Evolutionary conservation across 2,888 invertebrate genomes (phyloP).

Genomic region (Mimas tiliae): DNA sequence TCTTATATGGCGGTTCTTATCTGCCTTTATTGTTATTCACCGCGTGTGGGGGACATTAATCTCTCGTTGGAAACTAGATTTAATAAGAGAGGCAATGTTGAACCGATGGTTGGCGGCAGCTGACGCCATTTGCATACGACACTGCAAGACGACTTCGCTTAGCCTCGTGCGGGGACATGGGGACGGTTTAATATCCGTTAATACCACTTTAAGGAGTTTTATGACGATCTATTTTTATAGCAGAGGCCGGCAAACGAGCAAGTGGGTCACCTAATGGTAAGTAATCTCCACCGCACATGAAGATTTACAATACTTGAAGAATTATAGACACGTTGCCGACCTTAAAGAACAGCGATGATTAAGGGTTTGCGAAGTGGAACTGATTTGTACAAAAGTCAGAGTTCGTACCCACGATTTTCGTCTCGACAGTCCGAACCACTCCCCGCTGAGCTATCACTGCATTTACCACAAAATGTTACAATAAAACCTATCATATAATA

Average conservation of each 20-base stretch:
- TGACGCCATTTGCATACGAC: slow-evolving; percentile 26
- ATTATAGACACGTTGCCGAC: no score
- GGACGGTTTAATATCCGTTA: background rate
- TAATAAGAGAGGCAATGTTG: slow-evolving; percentile 32
- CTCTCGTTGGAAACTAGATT: slow-evolving; percentile 34
- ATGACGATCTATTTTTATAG: background rate
- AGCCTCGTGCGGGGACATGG: background rate
- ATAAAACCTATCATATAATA: background rate
- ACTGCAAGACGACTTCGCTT: slow-evolving; percentile 15
- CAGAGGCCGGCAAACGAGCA: background rate
- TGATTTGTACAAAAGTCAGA: no score
- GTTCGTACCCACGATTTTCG: no score
- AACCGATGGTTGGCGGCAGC: slow-evolving; percentile 26
- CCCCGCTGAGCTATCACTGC: no score
- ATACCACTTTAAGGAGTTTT: background rate
- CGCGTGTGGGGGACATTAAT: slow-evolving; percentile 33
- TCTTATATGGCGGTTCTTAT: background rate
- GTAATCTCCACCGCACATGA: no score
- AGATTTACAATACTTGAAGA: no score
- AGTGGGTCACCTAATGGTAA: no score
- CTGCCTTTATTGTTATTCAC: slow-evolving; percentile 30
- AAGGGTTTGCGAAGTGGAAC: no score
- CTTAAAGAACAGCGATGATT: no score
- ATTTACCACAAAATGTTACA: no score
- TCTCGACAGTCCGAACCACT: no score